Evolutionary conservation across 2,113 vertebrate species (phyloP).

Genomic region (Meriones unguiculatus): DNA sequence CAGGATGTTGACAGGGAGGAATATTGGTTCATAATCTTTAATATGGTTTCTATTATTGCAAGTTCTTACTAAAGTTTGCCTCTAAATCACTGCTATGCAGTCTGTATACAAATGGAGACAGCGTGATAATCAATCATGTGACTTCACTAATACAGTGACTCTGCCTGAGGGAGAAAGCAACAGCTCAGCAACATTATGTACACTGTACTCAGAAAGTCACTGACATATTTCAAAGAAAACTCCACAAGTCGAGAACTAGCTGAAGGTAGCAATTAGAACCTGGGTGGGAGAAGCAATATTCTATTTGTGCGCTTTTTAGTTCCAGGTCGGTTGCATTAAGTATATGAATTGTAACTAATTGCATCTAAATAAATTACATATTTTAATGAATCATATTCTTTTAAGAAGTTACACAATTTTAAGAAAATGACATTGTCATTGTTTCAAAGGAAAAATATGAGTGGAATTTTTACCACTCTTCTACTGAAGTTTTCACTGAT

Average conservation of each 20-base stretch:
- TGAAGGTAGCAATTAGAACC: not conserved
- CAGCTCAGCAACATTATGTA: not conserved
- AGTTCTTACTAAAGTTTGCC: slow-evolving; percentile 26
- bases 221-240: slow-evolving; percentile 43
- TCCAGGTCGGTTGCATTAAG: not conserved
- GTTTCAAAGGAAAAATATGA: not conserved
- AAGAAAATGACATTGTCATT: not conserved
- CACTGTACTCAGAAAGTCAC: not conserved
- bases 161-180: not conserved
- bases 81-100: slow-evolving; percentile 52
- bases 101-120: slow-evolving; percentile 13
- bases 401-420: not conserved
- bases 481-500: slow-evolving; percentile 14
- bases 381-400: not conserved
- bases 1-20: not conserved
- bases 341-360: not conserved
- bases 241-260: not conserved
- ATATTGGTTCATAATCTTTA: slow-evolving; percentile 16
- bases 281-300: not conserved
- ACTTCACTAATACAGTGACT: slow-evolving; percentile 17
- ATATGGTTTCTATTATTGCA: slow-evolving; percentile 36
- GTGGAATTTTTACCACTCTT: not conserved
- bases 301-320: not conserved
- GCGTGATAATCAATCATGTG: not conserved
- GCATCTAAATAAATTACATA: slow-evolving; percentile 9